A percentile compares a stretch with the other conserved stretches of the same genome.
These are phyloP conservation scores for Eupelmus urozonus DNA, from an alignment of 2,888 invertebrate genomes.

Conservation along the genomic window DNA sequence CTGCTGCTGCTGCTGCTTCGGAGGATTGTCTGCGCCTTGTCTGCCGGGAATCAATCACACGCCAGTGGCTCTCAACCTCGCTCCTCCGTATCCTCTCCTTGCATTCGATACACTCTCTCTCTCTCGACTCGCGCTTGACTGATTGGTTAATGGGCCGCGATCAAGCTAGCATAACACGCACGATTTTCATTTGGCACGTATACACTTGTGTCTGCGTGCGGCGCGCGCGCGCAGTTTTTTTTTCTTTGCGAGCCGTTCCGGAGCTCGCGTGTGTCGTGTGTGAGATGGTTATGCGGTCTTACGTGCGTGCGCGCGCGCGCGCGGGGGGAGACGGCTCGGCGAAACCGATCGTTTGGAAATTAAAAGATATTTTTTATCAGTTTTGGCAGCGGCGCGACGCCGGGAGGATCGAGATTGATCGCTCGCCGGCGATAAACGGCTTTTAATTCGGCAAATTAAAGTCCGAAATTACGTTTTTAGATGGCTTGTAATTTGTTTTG, in stretches of 20 bases:
- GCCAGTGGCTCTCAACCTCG: background rate
- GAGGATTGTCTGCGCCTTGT: constrained; percentile 75
- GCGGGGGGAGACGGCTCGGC: background rate
- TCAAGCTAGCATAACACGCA: constrained; percentile 17
- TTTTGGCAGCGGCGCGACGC: background rate
- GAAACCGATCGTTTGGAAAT: constrained; percentile 49
- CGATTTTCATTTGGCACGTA: background rate
- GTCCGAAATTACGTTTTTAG: constrained; percentile 36
- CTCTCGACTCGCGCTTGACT: background rate
- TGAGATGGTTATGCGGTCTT: too few relatives aligned
- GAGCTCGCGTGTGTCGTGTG: background rate
- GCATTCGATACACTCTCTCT: background rate
- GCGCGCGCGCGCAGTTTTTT: background rate
- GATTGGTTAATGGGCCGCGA: constrained; percentile 40
- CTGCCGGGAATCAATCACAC: constrained; percentile 74
- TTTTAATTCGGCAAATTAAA: constrained; percentile 35
- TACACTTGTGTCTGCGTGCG: background rate
- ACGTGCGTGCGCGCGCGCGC: too few relatives aligned
- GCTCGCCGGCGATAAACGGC: too few relatives aligned
- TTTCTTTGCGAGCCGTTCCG: too few relatives aligned
- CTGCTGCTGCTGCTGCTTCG: too few relatives aligned
- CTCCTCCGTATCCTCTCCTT: background rate
- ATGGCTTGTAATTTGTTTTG: constrained; percentile 18
- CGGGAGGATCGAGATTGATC: too few relatives aligned
- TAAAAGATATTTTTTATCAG: constrained; percentile 30